Base-by-base conservation (phyloP, 2,113 vertebrate genomes). In the Ctenodactylus gundi region DNA sequence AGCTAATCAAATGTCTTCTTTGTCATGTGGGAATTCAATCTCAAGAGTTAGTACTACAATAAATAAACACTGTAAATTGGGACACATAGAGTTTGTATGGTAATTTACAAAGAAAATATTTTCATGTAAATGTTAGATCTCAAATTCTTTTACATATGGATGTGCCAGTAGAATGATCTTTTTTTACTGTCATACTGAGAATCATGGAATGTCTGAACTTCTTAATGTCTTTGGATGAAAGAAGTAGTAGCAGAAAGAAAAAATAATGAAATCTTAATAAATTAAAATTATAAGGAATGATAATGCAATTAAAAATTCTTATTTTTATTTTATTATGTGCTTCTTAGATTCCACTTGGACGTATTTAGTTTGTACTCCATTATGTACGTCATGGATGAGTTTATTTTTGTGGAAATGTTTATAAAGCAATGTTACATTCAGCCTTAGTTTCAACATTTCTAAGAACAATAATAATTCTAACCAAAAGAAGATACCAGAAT, bases 401-500 rank as follows among this genome's bases (percentile, higher is more conserved):
- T 95, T 72, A 72, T 70, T 73, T 85, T 31, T 78, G 51, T 76
- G 51, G 23, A 87, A 94, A 85, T 4, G 68, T 77, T 39, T 64
- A 0, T 58, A 87, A 87, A 89, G 7, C 11, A 85, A 75, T 80
- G 36, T 25, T 68, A 55, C 55, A 57, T 68, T 90, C 51, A 92
- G 23, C 8, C 75, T 49, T 85, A 44, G 3, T 41, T 64, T 95
- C 44, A 90, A 7, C 13, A 65, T 41, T 73, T 55, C 15, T 57
- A 39, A 91, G 29, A n/a, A 31, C 6, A 89, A 36, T 92, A 51
- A 82, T 78, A 27, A 18, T 21, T 85, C 81, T 68, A 21, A 39
- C 93, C 18, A 80, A 85, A 88, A 92, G 80, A 94, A 85, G 44
- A 76, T 44, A 44, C 62, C 17, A 8, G 93, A 55, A 23, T 85